Evolutionary conservation across 2,888 invertebrate species (phyloP).

Genomic region (Aethes cnicana): DNA sequence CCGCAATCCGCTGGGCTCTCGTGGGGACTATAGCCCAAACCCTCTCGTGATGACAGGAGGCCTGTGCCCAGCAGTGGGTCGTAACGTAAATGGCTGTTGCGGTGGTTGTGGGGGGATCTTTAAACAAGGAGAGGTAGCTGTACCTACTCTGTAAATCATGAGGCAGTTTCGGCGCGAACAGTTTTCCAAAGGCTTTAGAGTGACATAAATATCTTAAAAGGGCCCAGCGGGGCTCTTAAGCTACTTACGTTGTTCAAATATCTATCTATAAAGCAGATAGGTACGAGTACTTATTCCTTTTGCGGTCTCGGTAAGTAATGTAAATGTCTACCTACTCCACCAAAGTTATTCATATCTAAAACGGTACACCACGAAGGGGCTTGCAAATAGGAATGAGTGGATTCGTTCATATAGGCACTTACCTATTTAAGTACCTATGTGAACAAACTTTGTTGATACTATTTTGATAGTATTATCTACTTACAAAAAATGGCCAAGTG

Average conservation of each 20-base stretch:
- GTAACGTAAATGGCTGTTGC: neutral
- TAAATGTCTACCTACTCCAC: conserved; percentile 9
- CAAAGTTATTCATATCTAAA: conserved; percentile 16
- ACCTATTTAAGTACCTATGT: conserved; percentile 13
- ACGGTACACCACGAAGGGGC: conserved; percentile 6
- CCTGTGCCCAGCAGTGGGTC: too few relatives aligned
- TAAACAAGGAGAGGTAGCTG: neutral
- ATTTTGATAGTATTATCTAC: conserved; percentile 1
- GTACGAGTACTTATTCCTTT: too few relatives aligned
- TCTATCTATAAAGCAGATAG: conserved; percentile 24
- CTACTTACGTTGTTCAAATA: conserved; percentile 34
- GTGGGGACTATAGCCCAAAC: too few relatives aligned
- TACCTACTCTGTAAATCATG: conserved; percentile 16
- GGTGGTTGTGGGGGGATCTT: conserved; percentile 5
- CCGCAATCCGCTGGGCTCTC: too few relatives aligned
- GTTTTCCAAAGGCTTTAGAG: conserved; percentile 34
- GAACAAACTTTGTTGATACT: neutral
- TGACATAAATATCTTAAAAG: conserved; percentile 49
- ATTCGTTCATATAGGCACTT: too few relatives aligned
- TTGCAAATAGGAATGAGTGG: conserved; percentile 1
- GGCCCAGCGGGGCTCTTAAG: conserved; percentile 37
- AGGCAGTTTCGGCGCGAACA: conserved; percentile 33
- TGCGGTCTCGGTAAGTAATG: conserved; percentile 34
- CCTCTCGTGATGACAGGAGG: too few relatives aligned
- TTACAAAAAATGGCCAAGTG: too few relatives aligned